Conservation (phyloP, 2,888 invertebrate genomes). For the Plutella xylostella region DNA sequence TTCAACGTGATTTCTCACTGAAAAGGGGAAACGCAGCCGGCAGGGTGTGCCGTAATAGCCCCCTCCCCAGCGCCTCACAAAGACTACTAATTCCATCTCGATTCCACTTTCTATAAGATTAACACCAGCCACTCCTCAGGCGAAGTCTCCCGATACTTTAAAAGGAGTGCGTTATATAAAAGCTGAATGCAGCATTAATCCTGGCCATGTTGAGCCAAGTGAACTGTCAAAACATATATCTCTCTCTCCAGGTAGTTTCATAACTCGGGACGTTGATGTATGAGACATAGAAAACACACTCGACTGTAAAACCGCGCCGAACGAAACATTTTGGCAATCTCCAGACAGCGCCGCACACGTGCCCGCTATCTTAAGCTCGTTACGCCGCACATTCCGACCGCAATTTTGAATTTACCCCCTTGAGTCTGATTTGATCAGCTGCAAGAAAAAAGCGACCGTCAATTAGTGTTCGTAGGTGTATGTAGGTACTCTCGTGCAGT, state of each 20-base stretch:
- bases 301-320: conserved; percentile 20
- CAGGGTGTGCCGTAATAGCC: no score
- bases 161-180: not conserved
- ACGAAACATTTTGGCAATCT: conserved; percentile 46
- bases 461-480: not conserved
- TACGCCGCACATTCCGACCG: conserved; percentile 41
- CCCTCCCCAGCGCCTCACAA: conserved; percentile 23
- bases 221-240: conserved; percentile 43
- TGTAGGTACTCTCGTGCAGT: not conserved
- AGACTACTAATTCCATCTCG: conserved; percentile 33
- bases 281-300: conserved; percentile 29
- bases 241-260: conserved; percentile 47
- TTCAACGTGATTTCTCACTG: conserved; percentile 62
- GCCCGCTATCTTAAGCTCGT: conserved; percentile 59
- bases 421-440: conserved; percentile 35
- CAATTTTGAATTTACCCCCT: conserved; percentile 50
- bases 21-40: conserved; percentile 40
- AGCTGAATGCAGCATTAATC: conserved; percentile 14
- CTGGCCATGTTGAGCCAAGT: conserved; percentile 18
- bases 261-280: conserved; percentile 54
- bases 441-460: not conserved
- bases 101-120: conserved; percentile 33
- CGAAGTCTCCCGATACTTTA: not conserved
- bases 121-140: conserved; percentile 23
- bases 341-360: conserved; percentile 41